Evolutionary conservation across 2,888 invertebrate species (phyloP).

Genomic region (Leptogaster cylindrica): DNA sequence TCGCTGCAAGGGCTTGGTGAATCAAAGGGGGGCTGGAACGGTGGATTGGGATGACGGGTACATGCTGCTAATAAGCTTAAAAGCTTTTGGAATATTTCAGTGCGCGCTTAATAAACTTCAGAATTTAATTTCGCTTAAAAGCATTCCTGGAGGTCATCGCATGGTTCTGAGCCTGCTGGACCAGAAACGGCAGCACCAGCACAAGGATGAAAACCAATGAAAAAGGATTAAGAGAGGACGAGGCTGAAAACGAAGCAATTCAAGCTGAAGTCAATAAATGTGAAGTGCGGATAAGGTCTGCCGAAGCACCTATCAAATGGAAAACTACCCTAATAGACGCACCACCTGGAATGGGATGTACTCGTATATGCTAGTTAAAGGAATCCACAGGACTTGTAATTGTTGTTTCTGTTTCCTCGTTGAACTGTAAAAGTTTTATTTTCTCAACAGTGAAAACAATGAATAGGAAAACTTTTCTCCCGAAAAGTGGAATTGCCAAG

Average conservation of each 20-base stretch:
- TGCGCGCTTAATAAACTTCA: slow-evolving; percentile 43
- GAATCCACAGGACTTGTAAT: slow-evolving; percentile 12
- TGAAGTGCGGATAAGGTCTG: slow-evolving; percentile 31
- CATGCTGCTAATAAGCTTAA: slow-evolving; percentile 46
- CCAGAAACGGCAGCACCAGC: background rate
- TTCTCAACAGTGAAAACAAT: background rate
- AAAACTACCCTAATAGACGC: slow-evolving; percentile 35
- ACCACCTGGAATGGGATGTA: slow-evolving; percentile 15
- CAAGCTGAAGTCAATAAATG: slow-evolving; percentile 27
- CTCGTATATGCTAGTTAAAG: slow-evolving; percentile 19
- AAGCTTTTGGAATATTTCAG: slow-evolving; percentile 47
- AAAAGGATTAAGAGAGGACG: slow-evolving; percentile 15
- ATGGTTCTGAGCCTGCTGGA: slow-evolving; percentile 4
- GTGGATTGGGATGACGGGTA: background rate
- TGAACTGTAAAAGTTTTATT: background rate
- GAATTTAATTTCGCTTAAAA: slow-evolving; percentile 43
- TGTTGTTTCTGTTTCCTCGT: slow-evolving; percentile 9
- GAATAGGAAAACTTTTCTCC: background rate
- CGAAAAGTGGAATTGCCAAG: background rate
- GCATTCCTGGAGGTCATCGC: slow-evolving; percentile 39
- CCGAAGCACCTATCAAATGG: slow-evolving; percentile 22
- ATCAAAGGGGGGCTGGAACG: background rate
- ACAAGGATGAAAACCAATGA: background rate
- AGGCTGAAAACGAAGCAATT: slow-evolving; percentile 11
- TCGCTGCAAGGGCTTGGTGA: too few relatives aligned